phyloP scores from a whole-genome alignment of 2,797 vertebrate species.

The Oreochromis grahami region DNA sequence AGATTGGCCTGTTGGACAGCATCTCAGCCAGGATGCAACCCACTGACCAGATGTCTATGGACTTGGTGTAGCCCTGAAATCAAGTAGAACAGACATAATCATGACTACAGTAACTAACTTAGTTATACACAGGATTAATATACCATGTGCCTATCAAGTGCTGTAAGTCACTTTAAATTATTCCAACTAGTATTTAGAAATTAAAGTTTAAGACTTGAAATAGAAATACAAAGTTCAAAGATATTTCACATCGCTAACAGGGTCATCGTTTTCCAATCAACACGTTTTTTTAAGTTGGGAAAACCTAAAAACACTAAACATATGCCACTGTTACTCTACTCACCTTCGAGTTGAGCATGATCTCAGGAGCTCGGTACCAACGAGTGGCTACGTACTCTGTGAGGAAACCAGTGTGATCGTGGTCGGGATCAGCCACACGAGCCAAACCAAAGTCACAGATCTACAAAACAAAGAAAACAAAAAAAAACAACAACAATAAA shows the following conservation, averaged over 20 bases:
- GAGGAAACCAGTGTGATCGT: conserved; percentile 87
- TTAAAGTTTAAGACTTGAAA: rapidly evolving
- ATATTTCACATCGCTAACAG: neutral
- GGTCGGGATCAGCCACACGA: conserved; percentile 85
- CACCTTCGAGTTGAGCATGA: conserved; percentile 94
- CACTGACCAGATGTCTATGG: conserved; percentile 94
- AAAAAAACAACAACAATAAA: no score
- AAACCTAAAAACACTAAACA: neutral
- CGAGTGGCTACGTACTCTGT: conserved; percentile 93
- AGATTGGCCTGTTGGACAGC: conserved; percentile 89
- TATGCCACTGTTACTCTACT: neutral
- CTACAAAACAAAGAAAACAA: conserved; percentile 38
- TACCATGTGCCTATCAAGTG: rapidly evolving
- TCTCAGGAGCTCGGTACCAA: conserved; percentile 93
- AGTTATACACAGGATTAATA: neutral
- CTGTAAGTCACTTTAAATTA: rapidly evolving
- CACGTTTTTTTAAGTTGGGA: neutral
- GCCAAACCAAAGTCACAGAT: conserved; percentile 94
- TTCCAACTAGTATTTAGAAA: neutral
- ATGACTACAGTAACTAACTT: neutral
- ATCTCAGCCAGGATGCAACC: conserved; percentile 94
- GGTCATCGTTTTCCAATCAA: rapidly evolving
- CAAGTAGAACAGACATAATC: neutral
- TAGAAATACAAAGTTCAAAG: neutral
- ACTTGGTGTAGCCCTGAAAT: conserved; percentile 87